Evolutionary conservation across 2,113 vertebrate species (phyloP), one percentile per base, ranked within the genome.

Genomic region (Saimiri boliviensis): DNA sequence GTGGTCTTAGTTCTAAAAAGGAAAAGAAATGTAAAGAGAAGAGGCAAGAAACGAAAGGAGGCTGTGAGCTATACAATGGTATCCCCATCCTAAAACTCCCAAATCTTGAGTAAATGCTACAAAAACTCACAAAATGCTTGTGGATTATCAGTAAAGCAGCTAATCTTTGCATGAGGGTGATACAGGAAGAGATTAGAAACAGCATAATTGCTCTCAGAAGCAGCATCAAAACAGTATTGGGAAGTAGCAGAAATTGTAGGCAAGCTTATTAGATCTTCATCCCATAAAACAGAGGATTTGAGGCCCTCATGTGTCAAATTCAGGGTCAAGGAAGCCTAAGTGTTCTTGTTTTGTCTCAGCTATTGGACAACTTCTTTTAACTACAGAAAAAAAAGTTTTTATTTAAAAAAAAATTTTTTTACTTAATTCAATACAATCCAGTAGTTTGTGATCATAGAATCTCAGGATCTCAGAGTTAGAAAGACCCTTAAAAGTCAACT

Each of bases 391-490:
- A 96, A 84, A 95, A 8, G 2, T 2, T 6, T 79, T 68, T 54
- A 49, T 23, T 85, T 85, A 8, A 92, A 89, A 85, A 86, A 56
- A 71, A 73, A 63, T 35, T 94, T 56, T 95, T 97, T 87, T 13
- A 77, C 42, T 96, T 91, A 21, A 70, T 54, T 91, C 49, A 91
- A 8, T 94, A 82, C 95, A 97, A 94, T 85, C 47, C 25, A 89
- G 5, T 8, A 52, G 37, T 73, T n/a, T 40, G 80, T 40, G 16
- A 60, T 83, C 70, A 84, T 45, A 66, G 68, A 91, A 58, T 81
- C 49, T 85, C 66, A 37, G 27, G 21, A 79, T 90, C 49, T 92
- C 37, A 60, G 27, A 14, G 0, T 90, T 73, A 58, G 63, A 93
- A 96, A 89, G 68, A 92, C 56, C 13, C 77, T n/a, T 42, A 87